Base-by-base conservation (phyloP, 2,113 vertebrate genomes). In the Scopus umbretta region DNA sequence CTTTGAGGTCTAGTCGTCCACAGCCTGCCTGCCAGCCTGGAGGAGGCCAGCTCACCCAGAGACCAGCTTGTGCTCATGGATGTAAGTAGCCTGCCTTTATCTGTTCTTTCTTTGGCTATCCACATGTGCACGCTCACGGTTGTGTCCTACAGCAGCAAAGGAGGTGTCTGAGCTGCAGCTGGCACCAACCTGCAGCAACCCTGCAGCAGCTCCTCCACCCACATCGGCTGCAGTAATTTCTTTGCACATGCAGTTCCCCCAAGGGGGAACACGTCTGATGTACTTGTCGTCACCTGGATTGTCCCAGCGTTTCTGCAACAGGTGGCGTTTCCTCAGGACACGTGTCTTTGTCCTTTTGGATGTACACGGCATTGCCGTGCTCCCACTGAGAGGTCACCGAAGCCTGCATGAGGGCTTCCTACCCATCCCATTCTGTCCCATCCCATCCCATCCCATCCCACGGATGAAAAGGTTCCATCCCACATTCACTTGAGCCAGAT, bases 41-140 rank as follows among this genome's bases (percentile, higher is more conserved):
- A 59, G 47, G 30, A n/a, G 61, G 6, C 7, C 34, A 25, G 36
- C 42, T 52, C 14, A 19, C 36, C 29, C 12, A 7, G 36, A 26
- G 15, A 30, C 13, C 2, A 2, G 8, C 14, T 36, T 40, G 20
- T 36, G 26, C 18, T 47, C 10, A 3, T 8, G 22, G 13, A 18
- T 36, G 34, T 40, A 6, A 21, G 9, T 6, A 43, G 18, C n/a
- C 21, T 21, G 36, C 20, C 17, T 43, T 71, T 71, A 13, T 17
- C 10, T 26, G n/a, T 10, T 34, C 45, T 55, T 53, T 14, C 36
- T n/a, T 56, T 27, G 32, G 8, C 17, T 59, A 9, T 15, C 22
- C 16, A 8, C 0, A 2, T 23, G 7, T 11, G 30, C 22, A 22
- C 2, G 2, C n/a, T 40, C 13, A 29, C 1, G 11, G 67, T 55